Evolutionary conservation across 2,113 vertebrate species (phyloP), one percentile per base, ranked within the genome.

Genomic region (Balaenoptera acutorostrata): DNA sequence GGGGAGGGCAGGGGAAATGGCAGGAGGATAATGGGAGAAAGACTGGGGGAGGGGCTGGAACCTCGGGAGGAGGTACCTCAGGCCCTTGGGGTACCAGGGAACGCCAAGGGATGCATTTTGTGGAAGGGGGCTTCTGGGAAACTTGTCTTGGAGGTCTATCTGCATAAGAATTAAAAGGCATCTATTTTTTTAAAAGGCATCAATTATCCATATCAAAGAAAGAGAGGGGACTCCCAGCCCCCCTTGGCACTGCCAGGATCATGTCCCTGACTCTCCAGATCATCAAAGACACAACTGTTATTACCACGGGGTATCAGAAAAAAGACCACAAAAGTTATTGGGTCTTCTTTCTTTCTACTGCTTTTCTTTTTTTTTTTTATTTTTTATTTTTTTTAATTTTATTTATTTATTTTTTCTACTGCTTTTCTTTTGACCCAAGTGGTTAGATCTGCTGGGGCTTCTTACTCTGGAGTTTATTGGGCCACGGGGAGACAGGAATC

Each of bases 291-390:
- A 46, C 11, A 87, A 41, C 36, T 55, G 36, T 55, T 41, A 52
- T 74, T 80, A 44, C 55, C 27, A 33, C n/a, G 64, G 44, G 69
- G 49, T 69, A 75, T 41, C 36, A 25, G 39, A 90, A 64, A 25
- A 29, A 66, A 27, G n/a, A 69, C 52, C 25, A 71, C 15, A 6
- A 41, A 66, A 68, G 15, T 63, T 20, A 18, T 46, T 41, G 18
- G 20, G n/a, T 63, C 57, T 68, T 92, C 49, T 87, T 83, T 87
- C 14, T 87, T 81, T 29, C 44, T 55, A 46, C 11, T 78, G 44
- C 25, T 63, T 92, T 68, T 96, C 57, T 85, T 96, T 92, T 86
- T n/a, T n/a, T n/a, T n/a, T n/a, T n/a, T n/a, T n/a, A n/a, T n/a
- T n/a, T n/a, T n/a, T n/a, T n/a, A n/a, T n/a, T n/a, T n/a, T n/a